phyloP scores from a whole-genome alignment of 2,888 invertebrate species.

The Noctuana brunneofusca region DNA sequence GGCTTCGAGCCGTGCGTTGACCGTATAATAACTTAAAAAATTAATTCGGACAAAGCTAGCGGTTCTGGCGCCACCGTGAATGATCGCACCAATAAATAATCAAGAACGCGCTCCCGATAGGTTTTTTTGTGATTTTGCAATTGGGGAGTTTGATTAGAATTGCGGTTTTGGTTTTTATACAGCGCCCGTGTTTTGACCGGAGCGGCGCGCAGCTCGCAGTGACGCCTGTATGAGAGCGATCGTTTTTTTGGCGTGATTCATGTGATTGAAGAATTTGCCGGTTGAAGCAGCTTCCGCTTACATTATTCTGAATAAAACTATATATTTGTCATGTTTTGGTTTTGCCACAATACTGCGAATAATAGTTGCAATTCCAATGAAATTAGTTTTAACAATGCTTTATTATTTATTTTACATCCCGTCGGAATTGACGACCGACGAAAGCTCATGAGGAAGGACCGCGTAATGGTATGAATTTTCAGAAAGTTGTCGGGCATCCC shows the following conservation, averaged over 20 bases:
- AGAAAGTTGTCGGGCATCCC: too few relatives aligned
- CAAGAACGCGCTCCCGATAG: constrained; percentile 37
- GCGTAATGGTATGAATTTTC: too few relatives aligned
- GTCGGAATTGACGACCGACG: too few relatives aligned
- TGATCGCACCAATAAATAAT: neutral
- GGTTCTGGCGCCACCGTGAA: constrained; percentile 45
- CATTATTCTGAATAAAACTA: too few relatives aligned
- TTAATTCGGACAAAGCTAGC: constrained; percentile 37
- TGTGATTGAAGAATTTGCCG: neutral
- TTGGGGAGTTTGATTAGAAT: constrained; percentile 39
- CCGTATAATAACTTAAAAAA: constrained; percentile 29
- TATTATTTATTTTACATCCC: too few relatives aligned
- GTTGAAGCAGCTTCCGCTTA: neutral
- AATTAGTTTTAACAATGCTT: too few relatives aligned
- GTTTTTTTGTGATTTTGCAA: constrained; percentile 40
- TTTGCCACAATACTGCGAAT: too few relatives aligned
- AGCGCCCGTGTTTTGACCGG: constrained; percentile 22
- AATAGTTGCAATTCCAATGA: too few relatives aligned
- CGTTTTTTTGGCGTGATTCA: neutral
- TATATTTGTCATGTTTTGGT: too few relatives aligned
- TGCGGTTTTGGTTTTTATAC: constrained; percentile 40
- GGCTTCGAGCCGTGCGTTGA: constrained; percentile 27
- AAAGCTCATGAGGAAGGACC: too few relatives aligned
- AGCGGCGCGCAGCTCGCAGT: too few relatives aligned
- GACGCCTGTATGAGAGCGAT: neutral